Evolutionary conservation across 2,113 vertebrate genomes (phyloP), one percentile per base, ranked within the genome.

Genomic region (Muntiacus muntjak): DNA sequence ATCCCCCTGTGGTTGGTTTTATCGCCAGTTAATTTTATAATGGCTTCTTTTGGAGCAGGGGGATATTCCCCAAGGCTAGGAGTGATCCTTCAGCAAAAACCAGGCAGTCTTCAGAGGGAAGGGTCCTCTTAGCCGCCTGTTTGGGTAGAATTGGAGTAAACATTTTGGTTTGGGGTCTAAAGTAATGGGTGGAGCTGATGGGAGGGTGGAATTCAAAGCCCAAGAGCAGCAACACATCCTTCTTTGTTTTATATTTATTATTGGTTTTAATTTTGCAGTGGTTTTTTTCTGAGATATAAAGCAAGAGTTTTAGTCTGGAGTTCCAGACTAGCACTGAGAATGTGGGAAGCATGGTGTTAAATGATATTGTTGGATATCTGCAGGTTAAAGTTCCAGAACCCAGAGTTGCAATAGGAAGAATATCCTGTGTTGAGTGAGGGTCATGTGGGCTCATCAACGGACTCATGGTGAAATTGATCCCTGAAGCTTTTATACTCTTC

Each of bases 21-120:
- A 98, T 98, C 96, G 97, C 91, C 98, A 98, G 97, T 98, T 98
- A 99, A 99, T 99, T 98, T 98, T 95, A 95, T 98, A 98, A 98
- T 97, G 97, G 98, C 98, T 98, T 98, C 98, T 98, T 95, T 97
- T 98, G 87, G 95, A 98, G 97, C 98, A 96, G 88, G 85, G 94
- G 97, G 50, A 98, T 98, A 97, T 97, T 97, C 98, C 96, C 97
- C 94, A 85, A 45, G 91, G 97, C 89, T 98, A 98, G 96, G 96
- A 98, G 96, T 98, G 95, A 97, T 97, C 92, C 97, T 97, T 98
- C 85, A 94, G 95, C 95, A 98, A 95, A 98, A 97, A 19, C 74
- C 74, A 97, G 90, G 45, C 87, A 95, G 89, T 91, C 97, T 98
- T 98, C 87, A 97, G 96, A 96, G 79, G 92, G 50, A 84, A 96